phyloP scores from a whole-genome alignment of 2,113 vertebrate species.

The Sitta europaea region DNA sequence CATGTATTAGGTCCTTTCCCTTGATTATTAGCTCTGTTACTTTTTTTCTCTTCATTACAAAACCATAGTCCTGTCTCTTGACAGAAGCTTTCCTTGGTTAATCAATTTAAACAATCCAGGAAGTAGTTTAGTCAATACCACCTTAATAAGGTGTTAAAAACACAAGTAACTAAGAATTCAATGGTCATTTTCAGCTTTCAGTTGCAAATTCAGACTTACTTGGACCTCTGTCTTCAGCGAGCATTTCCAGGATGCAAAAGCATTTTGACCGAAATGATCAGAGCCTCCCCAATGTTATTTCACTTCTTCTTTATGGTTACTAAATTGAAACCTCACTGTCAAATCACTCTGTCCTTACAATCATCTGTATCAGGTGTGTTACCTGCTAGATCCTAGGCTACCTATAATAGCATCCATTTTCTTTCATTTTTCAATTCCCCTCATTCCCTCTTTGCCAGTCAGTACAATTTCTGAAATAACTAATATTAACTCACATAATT shows the following conservation, averaged over 20 bases:
- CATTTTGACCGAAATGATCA: neutral
- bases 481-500: neutral
- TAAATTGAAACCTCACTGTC: neutral
- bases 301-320: neutral
- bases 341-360: neutral
- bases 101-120: neutral
- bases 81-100: neutral
- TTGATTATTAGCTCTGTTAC: neutral
- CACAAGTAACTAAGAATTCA: neutral
- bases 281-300: neutral
- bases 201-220: neutral
- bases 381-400: neutral
- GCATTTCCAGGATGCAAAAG: neutral
- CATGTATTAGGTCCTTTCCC: neutral
- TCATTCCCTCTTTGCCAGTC: neutral
- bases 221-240: neutral
- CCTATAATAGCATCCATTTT: neutral
- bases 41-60: neutral
- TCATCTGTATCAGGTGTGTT: neutral
- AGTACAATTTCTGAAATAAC: neutral
- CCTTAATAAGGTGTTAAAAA: neutral
- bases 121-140: neutral
- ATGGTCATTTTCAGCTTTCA: neutral
- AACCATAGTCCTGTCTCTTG: neutral
- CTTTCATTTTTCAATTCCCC: neutral